Base-by-base conservation (phyloP, 2,888 invertebrate genomes). In the Mechanitis messenoides region DNA sequence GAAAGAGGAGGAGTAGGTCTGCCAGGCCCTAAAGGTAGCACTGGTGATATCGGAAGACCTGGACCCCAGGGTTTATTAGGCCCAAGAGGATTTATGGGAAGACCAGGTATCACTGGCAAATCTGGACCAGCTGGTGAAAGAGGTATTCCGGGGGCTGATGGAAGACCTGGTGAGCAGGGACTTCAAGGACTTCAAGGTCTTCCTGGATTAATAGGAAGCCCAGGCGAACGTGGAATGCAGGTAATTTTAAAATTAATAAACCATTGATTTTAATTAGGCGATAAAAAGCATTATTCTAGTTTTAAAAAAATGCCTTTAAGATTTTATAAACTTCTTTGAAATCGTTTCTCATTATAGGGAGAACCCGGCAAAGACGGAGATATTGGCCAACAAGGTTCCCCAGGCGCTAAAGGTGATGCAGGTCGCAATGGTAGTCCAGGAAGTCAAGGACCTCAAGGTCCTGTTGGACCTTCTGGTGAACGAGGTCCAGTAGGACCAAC, bases 131-230 rank as follows among this genome's bases (percentile, higher is more conserved):
- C 93, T 53, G 95, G 95, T 33, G 94, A 95, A 75, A 90, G 94
- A 65, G 95, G 95, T 54, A 88, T 94, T 73, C 93, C 94, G 55
- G 97, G 97, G 9, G 94, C 95, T 61, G 96, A 97, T 83, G 97
- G 97, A 5, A 94, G 95, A 76, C 92, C 95, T 12, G 97, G 97
- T 33, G 96, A 96, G 74, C 93, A 94, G 73, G 97, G 97, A 53
- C 88, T 92, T 12, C 93, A 93, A 77, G 97, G 97, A 20, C 85
- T 94, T 31, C 94, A 95, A 84, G 97, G 97, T 45, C 85, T 94
- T 28, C 95, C 94, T 55, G 96, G 96, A 55, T 92, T 93, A 2
- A 91, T 94, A 72, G 96, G 96, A 56, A 90, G 92, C 31, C 92
- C 93, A n/a, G 96, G 96, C 65, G 94, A 95, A 74, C 92, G 94